Percentiles rank a stretch among this genome's conserved stretches.
phyloP scores from a whole-genome alignment of 2,113 vertebrate genomes.

The Blennius ocellaris region DNA sequence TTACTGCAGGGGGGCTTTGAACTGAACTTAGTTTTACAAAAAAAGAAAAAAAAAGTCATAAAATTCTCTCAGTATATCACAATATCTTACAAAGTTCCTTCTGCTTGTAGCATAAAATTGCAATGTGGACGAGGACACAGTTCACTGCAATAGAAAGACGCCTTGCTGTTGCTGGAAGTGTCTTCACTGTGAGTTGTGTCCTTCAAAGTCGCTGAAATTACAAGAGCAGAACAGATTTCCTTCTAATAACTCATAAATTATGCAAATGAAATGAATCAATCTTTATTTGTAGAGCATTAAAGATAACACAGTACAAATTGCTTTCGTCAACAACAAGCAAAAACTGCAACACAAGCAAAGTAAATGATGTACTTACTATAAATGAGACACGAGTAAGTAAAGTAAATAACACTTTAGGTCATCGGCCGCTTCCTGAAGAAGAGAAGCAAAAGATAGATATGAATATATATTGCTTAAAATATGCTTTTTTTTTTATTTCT shows the following conservation, averaged over 20 bases:
- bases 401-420: neutral
- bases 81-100: constrained; percentile 26
- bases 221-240: neutral
- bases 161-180: constrained; percentile 8
- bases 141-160: neutral
- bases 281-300: too few species aligned
- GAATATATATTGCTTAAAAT: too few species aligned
- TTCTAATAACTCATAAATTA: neutral
- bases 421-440: constrained; percentile 34
- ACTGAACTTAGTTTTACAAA: neutral
- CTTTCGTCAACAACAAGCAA: neutral
- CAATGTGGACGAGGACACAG: neutral
- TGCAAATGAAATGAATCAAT: too few species aligned
- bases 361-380: constrained; percentile 9
- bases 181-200: constrained; percentile 1
- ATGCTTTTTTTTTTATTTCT: neutral
- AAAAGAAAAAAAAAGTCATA: neutral
- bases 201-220: constrained; percentile 21
- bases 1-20: neutral
- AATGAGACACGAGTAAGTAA: neutral
- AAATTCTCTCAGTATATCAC: neutral
- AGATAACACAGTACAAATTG: neutral
- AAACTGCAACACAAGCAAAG: too few species aligned
- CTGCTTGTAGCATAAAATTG: neutral
- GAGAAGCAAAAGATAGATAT: constrained; percentile 15